Evolutionary conservation across 2,113 vertebrate genomes (phyloP).

Genomic region (Hypomesus transpacificus): DNA sequence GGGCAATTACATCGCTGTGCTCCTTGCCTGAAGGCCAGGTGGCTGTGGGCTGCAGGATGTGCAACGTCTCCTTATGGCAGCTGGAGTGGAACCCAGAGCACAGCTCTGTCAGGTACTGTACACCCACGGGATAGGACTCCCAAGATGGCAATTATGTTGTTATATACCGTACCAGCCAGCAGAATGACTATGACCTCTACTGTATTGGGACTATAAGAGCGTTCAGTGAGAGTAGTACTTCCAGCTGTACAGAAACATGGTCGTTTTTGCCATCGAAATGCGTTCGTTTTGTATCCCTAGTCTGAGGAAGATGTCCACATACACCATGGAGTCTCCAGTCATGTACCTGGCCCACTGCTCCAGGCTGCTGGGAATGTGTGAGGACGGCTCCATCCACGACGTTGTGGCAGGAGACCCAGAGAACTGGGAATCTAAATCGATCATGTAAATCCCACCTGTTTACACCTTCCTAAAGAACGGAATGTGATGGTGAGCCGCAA

Average conservation of each 20-base stretch:
- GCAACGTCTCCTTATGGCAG: slow-evolving; percentile 58
- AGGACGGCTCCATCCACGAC: accelerated
- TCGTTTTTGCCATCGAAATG: not conserved
- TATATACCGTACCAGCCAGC: too few species aligned
- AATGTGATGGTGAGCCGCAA: too few species aligned
- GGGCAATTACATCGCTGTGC: slow-evolving; percentile 47
- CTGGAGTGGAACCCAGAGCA: slow-evolving; percentile 50
- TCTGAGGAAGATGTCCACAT: slow-evolving; percentile 46
- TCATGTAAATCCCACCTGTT: not conserved
- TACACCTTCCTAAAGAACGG: not conserved
- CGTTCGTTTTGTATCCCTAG: slow-evolving; percentile 21
- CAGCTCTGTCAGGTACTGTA: slow-evolving; percentile 41
- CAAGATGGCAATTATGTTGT: too few species aligned
- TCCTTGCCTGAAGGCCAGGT: slow-evolving; percentile 54
- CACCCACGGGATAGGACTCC: too few species aligned
- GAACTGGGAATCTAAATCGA: accelerated
- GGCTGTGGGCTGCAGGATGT: slow-evolving; percentile 50
- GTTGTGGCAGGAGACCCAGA: accelerated
- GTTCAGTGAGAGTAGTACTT: too few species aligned
- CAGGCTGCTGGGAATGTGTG: slow-evolving; percentile 36
- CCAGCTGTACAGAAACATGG: too few species aligned
- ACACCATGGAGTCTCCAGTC: not conserved
- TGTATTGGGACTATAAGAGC: too few species aligned
- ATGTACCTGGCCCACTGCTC: slow-evolving; percentile 45
- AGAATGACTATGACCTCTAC: too few species aligned